phyloP scores from a whole-genome alignment of 2,113 vertebrate species.

The Rynchops niger region DNA sequence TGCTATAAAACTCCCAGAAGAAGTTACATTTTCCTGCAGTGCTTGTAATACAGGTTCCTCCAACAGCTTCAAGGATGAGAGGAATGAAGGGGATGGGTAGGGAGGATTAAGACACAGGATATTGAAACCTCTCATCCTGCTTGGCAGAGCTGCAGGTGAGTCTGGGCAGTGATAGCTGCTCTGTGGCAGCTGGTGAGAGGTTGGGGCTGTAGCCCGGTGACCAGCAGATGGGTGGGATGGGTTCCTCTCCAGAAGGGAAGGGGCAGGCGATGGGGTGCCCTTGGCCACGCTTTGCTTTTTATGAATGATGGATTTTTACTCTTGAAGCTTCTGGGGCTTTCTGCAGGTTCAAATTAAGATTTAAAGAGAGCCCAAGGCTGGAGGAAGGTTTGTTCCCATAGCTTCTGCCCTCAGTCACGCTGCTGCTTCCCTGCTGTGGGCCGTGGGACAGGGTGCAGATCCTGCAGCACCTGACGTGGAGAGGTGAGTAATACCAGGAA shows the following conservation, averaged over 20 bases:
- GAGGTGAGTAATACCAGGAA: background rate
- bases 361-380: background rate
- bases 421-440: background rate
- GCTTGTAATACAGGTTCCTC: background rate
- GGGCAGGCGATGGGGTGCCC: accelerated
- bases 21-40: background rate
- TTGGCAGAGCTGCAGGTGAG: background rate
- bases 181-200: background rate
- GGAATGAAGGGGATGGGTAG: background rate
- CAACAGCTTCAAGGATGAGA: background rate
- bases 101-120: background rate
- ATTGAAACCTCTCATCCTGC: background rate
- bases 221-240: background rate
- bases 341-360: background rate
- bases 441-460: background rate
- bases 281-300: background rate
- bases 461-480: background rate
- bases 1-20: background rate
- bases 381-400: background rate
- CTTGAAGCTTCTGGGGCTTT: background rate
- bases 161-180: background rate
- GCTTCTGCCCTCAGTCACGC: background rate
- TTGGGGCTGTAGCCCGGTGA: background rate
- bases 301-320: background rate
- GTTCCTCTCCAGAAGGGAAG: background rate